Percentiles rank a stretch among this genome's conserved stretches.
These are phyloP conservation scores for Hypena proboscidalis DNA, from an alignment of 2,888 invertebrate species.

Conservation along the genomic window DNA sequence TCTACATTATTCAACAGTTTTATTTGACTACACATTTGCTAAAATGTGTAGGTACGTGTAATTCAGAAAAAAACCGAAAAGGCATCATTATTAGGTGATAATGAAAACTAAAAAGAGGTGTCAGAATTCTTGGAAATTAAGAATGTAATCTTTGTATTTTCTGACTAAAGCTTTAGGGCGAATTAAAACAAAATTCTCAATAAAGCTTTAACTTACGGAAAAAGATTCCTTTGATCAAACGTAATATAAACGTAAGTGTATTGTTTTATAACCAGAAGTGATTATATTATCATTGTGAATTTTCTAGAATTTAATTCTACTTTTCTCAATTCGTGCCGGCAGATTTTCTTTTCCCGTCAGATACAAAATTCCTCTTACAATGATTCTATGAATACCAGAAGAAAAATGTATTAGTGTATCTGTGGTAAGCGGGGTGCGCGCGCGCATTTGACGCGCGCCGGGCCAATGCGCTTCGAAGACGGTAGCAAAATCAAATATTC, in stretches of 20 bases:
- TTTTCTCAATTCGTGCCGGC: constrained; percentile 27
- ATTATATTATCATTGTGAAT: too few species aligned
- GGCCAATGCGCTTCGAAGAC: constrained; percentile 24
- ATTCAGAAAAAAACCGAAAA: constrained; percentile 6
- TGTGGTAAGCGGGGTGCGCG: constrained; percentile 33
- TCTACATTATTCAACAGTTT: too few species aligned
- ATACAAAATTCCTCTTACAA: constrained; percentile 35
- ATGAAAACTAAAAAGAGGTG: constrained; percentile 13
- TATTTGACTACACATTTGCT: too few species aligned
- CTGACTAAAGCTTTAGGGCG: constrained; percentile 13
- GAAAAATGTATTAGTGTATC: constrained; percentile 42
- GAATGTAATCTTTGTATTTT: constrained; percentile 6
- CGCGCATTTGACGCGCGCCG: constrained; percentile 29
- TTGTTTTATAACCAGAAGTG: constrained; percentile 5
- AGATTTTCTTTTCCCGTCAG: constrained; percentile 27
- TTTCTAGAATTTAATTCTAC: constrained; percentile 14
- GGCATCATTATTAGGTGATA: constrained; percentile 4
- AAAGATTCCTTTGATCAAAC: constrained; percentile 16
- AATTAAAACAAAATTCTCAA: not conserved
- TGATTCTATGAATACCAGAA: constrained; percentile 42
- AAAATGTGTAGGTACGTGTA: not conserved
- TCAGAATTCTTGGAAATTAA: constrained; percentile 18
- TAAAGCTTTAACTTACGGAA: constrained; percentile 8
- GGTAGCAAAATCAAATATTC: too few species aligned
- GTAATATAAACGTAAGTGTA: constrained; percentile 11